Evolutionary conservation across 2,888 invertebrate genomes (phyloP).

Genomic region (Unio delphinus): DNA sequence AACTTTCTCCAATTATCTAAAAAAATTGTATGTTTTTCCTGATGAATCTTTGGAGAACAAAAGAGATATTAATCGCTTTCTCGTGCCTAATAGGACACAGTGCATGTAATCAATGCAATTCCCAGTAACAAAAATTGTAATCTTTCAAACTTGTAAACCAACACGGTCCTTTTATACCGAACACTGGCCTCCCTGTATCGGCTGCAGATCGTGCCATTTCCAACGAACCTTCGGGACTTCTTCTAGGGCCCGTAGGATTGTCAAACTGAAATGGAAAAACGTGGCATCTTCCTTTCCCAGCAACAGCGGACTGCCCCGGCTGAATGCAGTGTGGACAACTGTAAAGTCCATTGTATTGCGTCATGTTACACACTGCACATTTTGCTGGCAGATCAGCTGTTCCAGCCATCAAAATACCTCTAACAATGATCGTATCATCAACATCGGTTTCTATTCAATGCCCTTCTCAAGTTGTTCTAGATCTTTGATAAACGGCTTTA

Average conservation of each 20-base stretch:
- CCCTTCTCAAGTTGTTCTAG: constrained; percentile 10
- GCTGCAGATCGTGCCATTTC: constrained; percentile 2
- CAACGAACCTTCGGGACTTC: background rate
- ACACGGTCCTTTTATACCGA: constrained; percentile 16
- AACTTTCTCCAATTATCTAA: constrained; percentile 2
- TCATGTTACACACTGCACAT: constrained; percentile 5
- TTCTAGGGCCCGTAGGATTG: background rate
- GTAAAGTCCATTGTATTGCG: constrained; percentile 4
- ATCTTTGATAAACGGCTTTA: constrained; percentile 10
- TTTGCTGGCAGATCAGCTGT: constrained; percentile 12
- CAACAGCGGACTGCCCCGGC: background rate
- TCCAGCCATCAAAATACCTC: constrained; percentile 5
- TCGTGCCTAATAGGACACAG: constrained; percentile 14
- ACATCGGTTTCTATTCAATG: background rate
- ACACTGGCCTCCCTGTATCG: background rate
- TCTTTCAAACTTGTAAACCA: constrained; percentile 5
- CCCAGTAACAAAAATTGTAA: constrained; percentile 11
- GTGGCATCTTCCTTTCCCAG: constrained; percentile 6
- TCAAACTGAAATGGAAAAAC: constrained; percentile 4
- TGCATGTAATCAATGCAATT: constrained; percentile 20
- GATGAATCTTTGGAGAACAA: constrained; percentile 9
- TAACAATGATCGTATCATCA: background rate
- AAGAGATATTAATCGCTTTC: constrained; percentile 8
- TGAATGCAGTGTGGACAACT: constrained; percentile 8
- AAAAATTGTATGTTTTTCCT: constrained; percentile 2